Evolutionary conservation across 1,140 invertebrate genomes (phyloP), one percentile per base, ranked within the genome.

Genomic region (Aphis craccivora): DNA sequence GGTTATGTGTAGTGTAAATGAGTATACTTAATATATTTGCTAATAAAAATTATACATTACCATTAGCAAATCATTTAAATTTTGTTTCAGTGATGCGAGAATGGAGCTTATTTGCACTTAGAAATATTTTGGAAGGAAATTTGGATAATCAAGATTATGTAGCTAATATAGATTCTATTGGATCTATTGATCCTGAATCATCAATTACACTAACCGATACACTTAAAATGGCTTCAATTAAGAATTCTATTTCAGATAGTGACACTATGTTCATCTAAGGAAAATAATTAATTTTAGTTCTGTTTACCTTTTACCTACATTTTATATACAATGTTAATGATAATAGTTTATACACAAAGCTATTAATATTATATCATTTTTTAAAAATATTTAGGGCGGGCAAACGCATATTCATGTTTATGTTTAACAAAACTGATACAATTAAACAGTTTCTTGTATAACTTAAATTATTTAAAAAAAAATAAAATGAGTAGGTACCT

Each of bases 51-150:
- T 11, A 67, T 67, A 4, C 11, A 67, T 67, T 67, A 67, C 30
- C 11, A 67, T n/a, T 14, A n/a, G 30, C 30, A 11, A 67, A 67
- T n/a, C 11, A 88, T 89, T 22, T 9, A 22, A 23, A 37, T 92
- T 92, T 81, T 84, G 83, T 92, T 92, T 18, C 45, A 92, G 91
- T 92, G 30, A 92, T 92, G 91, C 91, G 91, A 40, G 91, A 92
- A 53, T 92, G 91, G 91, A 92, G 91, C 30, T 83, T 92, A 40
- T 81, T 92, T 48, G 91, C 91, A 53, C 76, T 92, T 20, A 92
- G 91, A 53, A 92, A 92, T 83, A 92, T 92, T 92, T 83, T 92
- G 23, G 67, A 92, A 81, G 91, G 91, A 37, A 92, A 92, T 92
- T 14, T 84, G 37, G 67, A 92, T 37, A 83, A 92, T 25, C 91